A percentile compares a stretch with the other conserved stretches of the same genome.
phyloP scores from a whole-genome alignment of 2,888 invertebrate genomes.

The Agrotis ipsilon region DNA sequence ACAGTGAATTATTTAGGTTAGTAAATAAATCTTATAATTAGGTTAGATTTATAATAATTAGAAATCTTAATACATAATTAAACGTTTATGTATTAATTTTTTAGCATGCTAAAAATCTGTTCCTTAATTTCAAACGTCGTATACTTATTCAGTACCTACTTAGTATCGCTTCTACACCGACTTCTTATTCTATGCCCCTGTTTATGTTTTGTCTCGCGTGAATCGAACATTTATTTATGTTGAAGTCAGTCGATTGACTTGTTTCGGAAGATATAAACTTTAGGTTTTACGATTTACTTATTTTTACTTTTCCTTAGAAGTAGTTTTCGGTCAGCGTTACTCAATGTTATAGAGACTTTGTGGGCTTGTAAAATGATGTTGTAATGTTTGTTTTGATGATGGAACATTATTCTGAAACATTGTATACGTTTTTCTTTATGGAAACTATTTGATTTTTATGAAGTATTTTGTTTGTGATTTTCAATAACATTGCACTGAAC shows the following conservation, averaged over 20 bases:
- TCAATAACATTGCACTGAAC: background rate
- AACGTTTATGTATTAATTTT: too few relatives aligned
- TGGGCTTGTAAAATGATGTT: conserved; percentile 26
- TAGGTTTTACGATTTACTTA: conserved; percentile 63
- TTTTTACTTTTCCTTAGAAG: conserved; percentile 60
- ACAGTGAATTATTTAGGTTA: too few relatives aligned
- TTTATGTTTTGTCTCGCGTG: conserved; percentile 54
- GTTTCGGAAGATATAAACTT: conserved; percentile 65
- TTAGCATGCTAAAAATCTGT: too few relatives aligned
- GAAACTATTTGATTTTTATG: conserved; percentile 15
- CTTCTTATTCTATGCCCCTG: conserved; percentile 19
- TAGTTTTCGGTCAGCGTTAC: conserved; percentile 50
- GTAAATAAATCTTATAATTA: too few relatives aligned
- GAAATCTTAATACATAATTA: too few relatives aligned
- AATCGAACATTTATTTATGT: conserved; percentile 57
- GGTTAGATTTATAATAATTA: too few relatives aligned
- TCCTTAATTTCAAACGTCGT: too few relatives aligned
- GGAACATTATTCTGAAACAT: conserved; percentile 16
- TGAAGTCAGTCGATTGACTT: conserved; percentile 56
- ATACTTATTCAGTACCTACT: too few relatives aligned
- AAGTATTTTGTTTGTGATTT: conserved; percentile 12
- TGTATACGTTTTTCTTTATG: conserved; percentile 8
- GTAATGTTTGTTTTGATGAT: conserved; percentile 35
- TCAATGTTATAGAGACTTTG: conserved; percentile 47
- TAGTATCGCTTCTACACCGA: background rate